These are phyloP conservation scores for Gallinago solitaria DNA, from an alignment of 2,797 vertebrate genomes.

Conservation along the genomic window DNA sequence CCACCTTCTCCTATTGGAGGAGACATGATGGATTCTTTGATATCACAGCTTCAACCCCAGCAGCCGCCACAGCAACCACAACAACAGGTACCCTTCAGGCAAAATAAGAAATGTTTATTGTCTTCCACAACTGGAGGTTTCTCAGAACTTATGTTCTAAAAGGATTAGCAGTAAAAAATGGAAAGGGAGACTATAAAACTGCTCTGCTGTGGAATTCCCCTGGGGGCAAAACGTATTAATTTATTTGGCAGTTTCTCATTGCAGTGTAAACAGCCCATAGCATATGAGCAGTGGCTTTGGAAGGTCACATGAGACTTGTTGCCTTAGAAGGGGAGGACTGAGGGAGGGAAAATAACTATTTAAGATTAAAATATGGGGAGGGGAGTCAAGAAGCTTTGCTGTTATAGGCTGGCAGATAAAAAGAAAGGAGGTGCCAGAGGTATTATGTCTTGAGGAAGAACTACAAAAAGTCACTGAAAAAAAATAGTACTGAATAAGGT, in stretches of 20 bases:
- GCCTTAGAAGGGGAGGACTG: background rate
- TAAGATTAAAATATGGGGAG: background rate
- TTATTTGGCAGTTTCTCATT: conserved; percentile 37
- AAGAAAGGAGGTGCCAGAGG: background rate
- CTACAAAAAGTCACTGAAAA: background rate
- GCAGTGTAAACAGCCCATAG: background rate
- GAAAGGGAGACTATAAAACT: background rate
- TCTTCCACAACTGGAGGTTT: background rate
- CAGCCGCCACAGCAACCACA: conserved; percentile 74
- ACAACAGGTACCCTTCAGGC: conserved; percentile 71
- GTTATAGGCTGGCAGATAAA: background rate
- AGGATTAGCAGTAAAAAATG: background rate
- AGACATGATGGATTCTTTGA: conserved; percentile 92
- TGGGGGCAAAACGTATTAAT: background rate
- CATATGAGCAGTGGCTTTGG: background rate
- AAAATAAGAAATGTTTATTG: conserved; percentile 22
- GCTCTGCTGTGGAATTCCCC: background rate
- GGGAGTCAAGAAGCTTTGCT: background rate
- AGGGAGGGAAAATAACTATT: background rate
- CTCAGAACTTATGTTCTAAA: background rate
- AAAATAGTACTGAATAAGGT: background rate
- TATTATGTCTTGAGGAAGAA: background rate
- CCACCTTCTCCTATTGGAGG: conserved; percentile 95
- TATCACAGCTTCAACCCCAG: conserved; percentile 89
- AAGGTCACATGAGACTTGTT: conserved; percentile 11